These are phyloP conservation scores for Arctocebus calabarensis DNA, from an alignment of 2,797 vertebrate species.

Conservation along the genomic window DNA sequence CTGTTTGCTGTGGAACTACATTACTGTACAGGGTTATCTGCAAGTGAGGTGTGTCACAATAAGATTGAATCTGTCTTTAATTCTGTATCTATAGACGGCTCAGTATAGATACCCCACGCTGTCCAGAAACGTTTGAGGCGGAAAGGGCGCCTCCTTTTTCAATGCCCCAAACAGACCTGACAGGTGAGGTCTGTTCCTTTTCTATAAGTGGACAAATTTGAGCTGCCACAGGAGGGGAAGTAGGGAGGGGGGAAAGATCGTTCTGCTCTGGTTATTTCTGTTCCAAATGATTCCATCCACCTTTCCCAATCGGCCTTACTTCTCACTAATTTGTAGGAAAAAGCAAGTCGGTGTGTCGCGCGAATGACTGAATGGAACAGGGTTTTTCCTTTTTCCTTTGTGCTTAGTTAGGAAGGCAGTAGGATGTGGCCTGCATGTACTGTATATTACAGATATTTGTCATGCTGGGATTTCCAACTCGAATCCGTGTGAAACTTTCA, in stretches of 20 bases:
- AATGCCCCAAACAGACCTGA: slow-evolving; percentile 70
- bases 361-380: slow-evolving; percentile 75
- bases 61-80: slow-evolving; percentile 79
- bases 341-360: slow-evolving; percentile 72
- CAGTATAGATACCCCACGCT: slow-evolving; percentile 73
- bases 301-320: slow-evolving; percentile 82
- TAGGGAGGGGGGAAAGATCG: slow-evolving; percentile 61
- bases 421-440: slow-evolving; percentile 81
- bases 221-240: slow-evolving; percentile 78
- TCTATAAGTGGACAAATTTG: slow-evolving; percentile 81
- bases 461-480: slow-evolving; percentile 80
- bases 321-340: slow-evolving; percentile 76
- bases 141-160: slow-evolving; percentile 61
- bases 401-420: slow-evolving; percentile 72
- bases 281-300: slow-evolving; percentile 61
- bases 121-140: slow-evolving; percentile 68
- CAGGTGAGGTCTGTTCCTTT: slow-evolving; percentile 80
- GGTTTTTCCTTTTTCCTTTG: slow-evolving; percentile 58
- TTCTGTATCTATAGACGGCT: slow-evolving; percentile 76
- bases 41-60: slow-evolving; percentile 80
- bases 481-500: slow-evolving; percentile 73
- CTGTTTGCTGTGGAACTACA: slow-evolving; percentile 80
- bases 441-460: slow-evolving; percentile 84
- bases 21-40: slow-evolving; percentile 84
- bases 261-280: slow-evolving; percentile 83